These are phyloP conservation scores for Rallus crepitans DNA, from an alignment of 2,797 vertebrate genomes.

Conservation along the genomic window DNA sequence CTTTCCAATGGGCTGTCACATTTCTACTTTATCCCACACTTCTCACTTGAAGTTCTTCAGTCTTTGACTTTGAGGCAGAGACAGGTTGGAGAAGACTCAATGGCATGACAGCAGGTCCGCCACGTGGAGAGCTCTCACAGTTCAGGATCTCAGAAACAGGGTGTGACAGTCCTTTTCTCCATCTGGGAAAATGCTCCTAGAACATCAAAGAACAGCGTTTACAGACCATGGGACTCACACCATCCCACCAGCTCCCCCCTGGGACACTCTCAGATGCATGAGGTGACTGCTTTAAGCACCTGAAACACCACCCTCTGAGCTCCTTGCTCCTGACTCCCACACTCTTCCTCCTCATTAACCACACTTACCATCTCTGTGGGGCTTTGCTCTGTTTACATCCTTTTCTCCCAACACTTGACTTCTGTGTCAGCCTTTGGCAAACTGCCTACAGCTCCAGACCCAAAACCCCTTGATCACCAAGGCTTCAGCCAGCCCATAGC, in stretches of 20 bases:
- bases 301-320: fast-evolving
- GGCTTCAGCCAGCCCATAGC: not conserved
- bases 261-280: not conserved
- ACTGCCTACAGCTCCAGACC: not conserved
- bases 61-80: not conserved
- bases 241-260: not conserved
- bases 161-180: not conserved
- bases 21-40: not conserved
- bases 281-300: not conserved
- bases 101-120: fast-evolving
- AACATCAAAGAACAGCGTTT: not conserved
- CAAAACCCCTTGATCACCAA: fast-evolving
- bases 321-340: fast-evolving
- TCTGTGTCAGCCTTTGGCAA: not conserved
- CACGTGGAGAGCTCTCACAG: fast-evolving
- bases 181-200: not conserved
- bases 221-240: not conserved
- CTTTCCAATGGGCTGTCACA: not conserved
- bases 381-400: not conserved
- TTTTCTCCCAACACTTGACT: not conserved
- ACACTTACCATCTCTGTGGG: not conserved
- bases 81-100: not conserved
- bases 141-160: not conserved
- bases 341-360: not conserved
- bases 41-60: not conserved